These are phyloP conservation scores for Nymphicus hollandicus DNA, from an alignment of 2,113 vertebrate species.

Conservation along the genomic window DNA sequence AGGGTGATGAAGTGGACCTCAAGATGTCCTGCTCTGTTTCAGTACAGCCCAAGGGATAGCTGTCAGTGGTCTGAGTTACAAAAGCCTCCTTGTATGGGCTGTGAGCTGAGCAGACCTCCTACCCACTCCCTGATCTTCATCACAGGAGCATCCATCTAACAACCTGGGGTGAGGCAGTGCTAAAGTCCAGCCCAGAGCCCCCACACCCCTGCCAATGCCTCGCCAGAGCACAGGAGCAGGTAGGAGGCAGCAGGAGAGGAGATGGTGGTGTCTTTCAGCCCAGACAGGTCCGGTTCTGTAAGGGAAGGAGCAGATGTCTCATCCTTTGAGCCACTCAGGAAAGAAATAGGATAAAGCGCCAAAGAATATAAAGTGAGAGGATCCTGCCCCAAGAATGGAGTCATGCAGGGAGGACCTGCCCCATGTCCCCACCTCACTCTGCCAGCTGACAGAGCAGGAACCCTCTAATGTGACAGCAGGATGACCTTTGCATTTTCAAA, in stretches of 20 bases:
- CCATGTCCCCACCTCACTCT: neutral
- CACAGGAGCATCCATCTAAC: neutral
- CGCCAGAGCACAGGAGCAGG: neutral
- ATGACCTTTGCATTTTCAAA: neutral
- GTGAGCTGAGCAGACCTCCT: neutral
- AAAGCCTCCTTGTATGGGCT: neutral
- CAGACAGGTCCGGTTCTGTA: neutral
- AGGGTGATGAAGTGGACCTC: neutral
- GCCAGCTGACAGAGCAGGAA: neutral
- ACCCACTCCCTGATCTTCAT: neutral
- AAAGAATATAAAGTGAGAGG: neutral
- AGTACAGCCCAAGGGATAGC: neutral
- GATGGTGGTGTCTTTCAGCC: neutral
- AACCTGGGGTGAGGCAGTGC: neutral
- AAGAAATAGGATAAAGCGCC: neutral
- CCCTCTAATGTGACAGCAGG: neutral
- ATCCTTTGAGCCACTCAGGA: neutral
- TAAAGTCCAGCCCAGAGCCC: neutral
- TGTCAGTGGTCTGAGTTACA: neutral
- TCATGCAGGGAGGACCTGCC: neutral
- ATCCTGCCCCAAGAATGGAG: neutral
- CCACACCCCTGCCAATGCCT: neutral
- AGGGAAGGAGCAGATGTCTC: neutral
- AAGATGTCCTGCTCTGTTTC: neutral
- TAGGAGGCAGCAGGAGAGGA: neutral